phyloP scores from a whole-genome alignment of 2,888 invertebrate species.

The Pimpla rufipes region DNA sequence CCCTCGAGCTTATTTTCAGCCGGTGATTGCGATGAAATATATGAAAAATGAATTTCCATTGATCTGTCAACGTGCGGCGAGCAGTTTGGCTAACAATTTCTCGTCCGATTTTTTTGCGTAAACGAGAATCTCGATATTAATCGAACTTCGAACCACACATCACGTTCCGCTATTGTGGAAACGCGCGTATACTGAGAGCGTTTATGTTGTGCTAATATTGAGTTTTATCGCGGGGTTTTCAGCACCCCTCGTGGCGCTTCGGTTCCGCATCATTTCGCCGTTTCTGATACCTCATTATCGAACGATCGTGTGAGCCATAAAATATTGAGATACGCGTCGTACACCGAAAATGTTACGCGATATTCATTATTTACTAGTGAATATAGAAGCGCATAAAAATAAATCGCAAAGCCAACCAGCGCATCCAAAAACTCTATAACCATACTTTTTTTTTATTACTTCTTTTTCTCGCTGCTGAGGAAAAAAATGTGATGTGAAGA shows the following conservation, averaged over 20 bases:
- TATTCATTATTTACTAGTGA: background rate
- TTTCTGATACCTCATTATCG: constrained; percentile 50
- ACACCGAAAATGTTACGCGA: background rate
- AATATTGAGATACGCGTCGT: constrained; percentile 3
- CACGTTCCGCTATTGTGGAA: constrained; percentile 15
- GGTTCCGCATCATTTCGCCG: constrained; percentile 28
- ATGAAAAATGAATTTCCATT: constrained; percentile 38
- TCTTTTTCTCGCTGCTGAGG: too few species aligned
- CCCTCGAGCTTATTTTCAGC: constrained; percentile 26
- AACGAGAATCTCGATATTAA: constrained; percentile 45
- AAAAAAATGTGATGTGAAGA: too few species aligned
- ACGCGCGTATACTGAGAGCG: constrained; percentile 12
- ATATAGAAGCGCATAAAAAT: too few species aligned
- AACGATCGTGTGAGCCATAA: background rate
- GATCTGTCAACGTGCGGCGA: background rate
- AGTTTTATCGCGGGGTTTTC: constrained; percentile 43
- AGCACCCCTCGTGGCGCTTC: background rate
- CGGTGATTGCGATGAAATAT: constrained; percentile 40
- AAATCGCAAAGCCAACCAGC: too few species aligned
- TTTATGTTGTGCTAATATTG: constrained; percentile 39
- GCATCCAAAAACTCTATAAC: too few species aligned
- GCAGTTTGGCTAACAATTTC: constrained; percentile 12
- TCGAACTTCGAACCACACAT: constrained; percentile 33
- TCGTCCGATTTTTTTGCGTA: constrained; percentile 24
- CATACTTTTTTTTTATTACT: too few species aligned